Evolutionary conservation across 2,888 invertebrate species (phyloP).

Genomic region (Pelosia muscerda): DNA sequence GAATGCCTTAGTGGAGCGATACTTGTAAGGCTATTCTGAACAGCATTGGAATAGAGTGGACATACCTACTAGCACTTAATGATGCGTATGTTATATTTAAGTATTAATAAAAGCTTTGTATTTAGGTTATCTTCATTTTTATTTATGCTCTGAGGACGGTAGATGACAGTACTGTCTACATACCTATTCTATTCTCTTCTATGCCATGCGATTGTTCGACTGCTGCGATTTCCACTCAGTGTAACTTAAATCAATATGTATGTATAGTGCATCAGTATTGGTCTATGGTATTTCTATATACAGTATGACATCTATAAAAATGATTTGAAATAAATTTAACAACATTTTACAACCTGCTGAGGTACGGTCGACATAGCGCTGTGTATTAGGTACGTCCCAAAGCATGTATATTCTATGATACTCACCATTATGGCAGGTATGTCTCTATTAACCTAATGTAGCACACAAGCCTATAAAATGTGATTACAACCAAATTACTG

Average conservation of each 20-base stretch:
- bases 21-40: conserved; percentile 9
- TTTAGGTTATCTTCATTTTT: background rate
- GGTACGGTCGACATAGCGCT: background rate
- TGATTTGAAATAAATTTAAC: background rate
- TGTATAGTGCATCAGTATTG: too few species aligned
- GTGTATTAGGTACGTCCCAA: too few species aligned
- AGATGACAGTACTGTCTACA: background rate
- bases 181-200: too few species aligned
- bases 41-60: conserved; percentile 5
- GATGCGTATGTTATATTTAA: background rate
- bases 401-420: too few species aligned
- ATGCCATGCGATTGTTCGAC: too few species aligned
- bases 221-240: too few species aligned
- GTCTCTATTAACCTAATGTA: background rate
- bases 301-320: too few species aligned
- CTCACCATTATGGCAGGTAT: too few species aligned
- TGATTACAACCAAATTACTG: conserved; percentile 44
- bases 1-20: conserved; percentile 1
- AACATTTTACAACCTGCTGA: background rate
- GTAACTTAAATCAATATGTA: too few species aligned
- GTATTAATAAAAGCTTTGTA: background rate
- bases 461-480: conserved; percentile 15
- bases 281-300: too few species aligned
- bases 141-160: background rate
- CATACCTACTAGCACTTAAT: background rate